Conservation (phyloP, 2,113 vertebrate genomes). For the Castor canadensis region DNA sequence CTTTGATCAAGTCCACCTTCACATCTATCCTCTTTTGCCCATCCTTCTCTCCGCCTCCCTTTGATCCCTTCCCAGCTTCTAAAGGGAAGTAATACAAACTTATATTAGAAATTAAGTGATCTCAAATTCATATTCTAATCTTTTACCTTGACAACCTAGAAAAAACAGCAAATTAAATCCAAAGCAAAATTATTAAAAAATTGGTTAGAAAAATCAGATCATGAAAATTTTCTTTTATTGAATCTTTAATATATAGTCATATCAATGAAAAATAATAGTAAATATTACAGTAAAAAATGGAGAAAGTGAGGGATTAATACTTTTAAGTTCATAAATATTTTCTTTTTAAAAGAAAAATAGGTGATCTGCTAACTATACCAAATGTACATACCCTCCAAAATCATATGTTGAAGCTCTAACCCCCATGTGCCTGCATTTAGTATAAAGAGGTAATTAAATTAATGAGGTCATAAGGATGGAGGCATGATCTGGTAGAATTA, state of each 20-base stretch:
- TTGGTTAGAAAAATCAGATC: too few relatives aligned
- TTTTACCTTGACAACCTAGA: background rate
- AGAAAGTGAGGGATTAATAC: background rate
- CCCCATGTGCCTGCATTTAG: background rate
- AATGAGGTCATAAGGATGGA: background rate
- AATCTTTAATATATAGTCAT: too few relatives aligned
- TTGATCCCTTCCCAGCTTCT: background rate
- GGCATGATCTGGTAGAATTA: background rate
- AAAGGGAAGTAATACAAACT: background rate
- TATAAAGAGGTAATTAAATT: background rate
- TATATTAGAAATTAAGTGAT: background rate
- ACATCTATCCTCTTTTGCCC: too few relatives aligned
- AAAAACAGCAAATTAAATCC: background rate
- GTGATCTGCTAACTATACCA: background rate
- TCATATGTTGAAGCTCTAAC: background rate
- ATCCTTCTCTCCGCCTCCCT: background rate
- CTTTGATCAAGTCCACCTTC: background rate
- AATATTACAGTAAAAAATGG: background rate
- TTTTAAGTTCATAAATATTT: background rate
- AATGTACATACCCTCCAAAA: background rate
- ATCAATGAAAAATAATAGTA: constrained; percentile 10
- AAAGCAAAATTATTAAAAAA: background rate
- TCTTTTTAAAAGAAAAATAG: background rate
- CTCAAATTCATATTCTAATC: background rate
- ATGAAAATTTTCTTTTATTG: too few relatives aligned